Evolutionary conservation across 2,888 invertebrate genomes (phyloP).

Genomic region (Drosophila colorata): DNA sequence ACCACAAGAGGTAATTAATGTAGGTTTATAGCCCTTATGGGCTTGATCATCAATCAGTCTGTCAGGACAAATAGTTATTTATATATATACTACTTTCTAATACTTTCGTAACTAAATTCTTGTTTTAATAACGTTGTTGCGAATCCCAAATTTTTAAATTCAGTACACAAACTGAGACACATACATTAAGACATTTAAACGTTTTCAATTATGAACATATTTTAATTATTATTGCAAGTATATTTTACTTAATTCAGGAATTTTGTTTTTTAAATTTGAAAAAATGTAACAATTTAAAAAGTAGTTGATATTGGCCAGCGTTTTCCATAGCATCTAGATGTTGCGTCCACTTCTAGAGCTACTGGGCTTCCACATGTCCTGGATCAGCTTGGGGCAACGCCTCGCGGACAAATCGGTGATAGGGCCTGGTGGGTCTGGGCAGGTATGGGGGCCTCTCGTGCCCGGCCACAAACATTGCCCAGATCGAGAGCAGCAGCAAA

Average conservation of each 20-base stretch:
- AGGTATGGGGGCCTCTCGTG: slow-evolving; percentile 9
- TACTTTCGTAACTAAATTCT: too few species aligned
- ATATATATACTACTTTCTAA: too few species aligned
- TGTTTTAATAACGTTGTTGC: too few species aligned
- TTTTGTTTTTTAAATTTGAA: not conserved
- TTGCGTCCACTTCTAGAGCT: not conserved
- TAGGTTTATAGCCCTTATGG: not conserved
- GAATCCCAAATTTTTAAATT: too few species aligned
- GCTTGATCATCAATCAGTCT: too few species aligned
- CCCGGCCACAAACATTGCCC: slow-evolving; percentile 19
- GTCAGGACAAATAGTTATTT: too few species aligned
- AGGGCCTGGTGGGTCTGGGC: slow-evolving; percentile 22
- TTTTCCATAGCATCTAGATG: not conserved
- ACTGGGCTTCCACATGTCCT: not conserved
- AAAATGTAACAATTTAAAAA: not conserved
- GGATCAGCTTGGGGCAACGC: slow-evolving; percentile 17
- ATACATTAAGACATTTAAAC: too few species aligned
- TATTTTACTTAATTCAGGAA: too few species aligned
- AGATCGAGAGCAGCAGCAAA: slow-evolving; percentile 25
- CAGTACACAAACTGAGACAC: too few species aligned
- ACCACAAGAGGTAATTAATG: too few species aligned
- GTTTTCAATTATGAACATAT: too few species aligned
- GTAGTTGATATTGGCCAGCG: not conserved
- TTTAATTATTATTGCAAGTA: too few species aligned
- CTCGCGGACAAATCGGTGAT: slow-evolving; percentile 22